phyloP scores from a whole-genome alignment of 2,888 invertebrate species.

The Apodemia hepburni region DNA sequence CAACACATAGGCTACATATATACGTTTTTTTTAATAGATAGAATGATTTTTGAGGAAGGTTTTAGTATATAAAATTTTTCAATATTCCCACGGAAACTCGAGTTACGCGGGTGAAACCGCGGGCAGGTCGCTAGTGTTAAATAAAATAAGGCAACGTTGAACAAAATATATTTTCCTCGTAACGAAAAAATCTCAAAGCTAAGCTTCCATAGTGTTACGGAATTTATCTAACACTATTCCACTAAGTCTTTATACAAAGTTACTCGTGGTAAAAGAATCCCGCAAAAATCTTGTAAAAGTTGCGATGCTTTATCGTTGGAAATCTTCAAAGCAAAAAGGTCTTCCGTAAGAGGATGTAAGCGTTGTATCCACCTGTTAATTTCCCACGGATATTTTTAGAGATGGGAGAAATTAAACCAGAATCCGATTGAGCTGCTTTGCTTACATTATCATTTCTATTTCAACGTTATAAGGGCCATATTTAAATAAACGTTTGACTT shows the following conservation, averaged over 20 bases:
- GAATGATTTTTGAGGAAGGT: too few relatives aligned
- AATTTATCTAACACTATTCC: constrained; percentile 19
- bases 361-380: constrained; percentile 34
- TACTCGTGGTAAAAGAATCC: constrained; percentile 27
- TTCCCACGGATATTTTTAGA: constrained; percentile 37
- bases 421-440: constrained; percentile 19
- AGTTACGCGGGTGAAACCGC: too few relatives aligned
- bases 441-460: constrained; percentile 20
- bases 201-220: constrained; percentile 12
- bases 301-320: constrained; percentile 44
- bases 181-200: background rate
- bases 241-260: constrained; percentile 20
- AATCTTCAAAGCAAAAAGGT: constrained; percentile 50
- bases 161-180: background rate
- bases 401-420: constrained; percentile 31
- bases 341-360: constrained; percentile 31
- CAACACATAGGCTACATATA: too few relatives aligned
- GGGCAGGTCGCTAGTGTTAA: too few relatives aligned
- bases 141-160: background rate
- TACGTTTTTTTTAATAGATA: too few relatives aligned
- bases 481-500: background rate
- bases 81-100: too few relatives aligned
- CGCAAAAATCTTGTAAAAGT: constrained; percentile 42
- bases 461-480: background rate
- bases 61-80: too few relatives aligned